These are phyloP conservation scores for Eupsilia transversa DNA, from an alignment of 2,888 invertebrate genomes.

Conservation along the genomic window DNA sequence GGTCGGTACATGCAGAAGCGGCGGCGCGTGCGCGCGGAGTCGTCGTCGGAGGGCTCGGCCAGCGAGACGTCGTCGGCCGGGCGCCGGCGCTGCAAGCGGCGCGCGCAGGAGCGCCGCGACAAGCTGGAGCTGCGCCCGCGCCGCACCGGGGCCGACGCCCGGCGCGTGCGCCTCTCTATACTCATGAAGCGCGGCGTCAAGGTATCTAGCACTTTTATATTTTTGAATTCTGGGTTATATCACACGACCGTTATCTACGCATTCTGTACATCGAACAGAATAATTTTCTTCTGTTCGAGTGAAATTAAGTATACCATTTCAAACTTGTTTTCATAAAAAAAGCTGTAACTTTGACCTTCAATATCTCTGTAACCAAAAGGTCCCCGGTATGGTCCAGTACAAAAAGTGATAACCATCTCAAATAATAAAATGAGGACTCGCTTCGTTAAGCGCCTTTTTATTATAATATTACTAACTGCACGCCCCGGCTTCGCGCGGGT, in stretches of 20 bases:
- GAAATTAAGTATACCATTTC: too few species aligned
- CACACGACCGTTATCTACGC: neutral
- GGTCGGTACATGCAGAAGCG: constrained; percentile 38
- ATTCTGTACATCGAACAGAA: neutral
- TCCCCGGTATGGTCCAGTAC: neutral
- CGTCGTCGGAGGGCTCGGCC: constrained; percentile 39
- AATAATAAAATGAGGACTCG: too few species aligned
- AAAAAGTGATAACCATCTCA: too few species aligned
- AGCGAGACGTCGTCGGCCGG: constrained; percentile 51
- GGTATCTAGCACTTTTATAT: neutral
- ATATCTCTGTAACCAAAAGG: neutral
- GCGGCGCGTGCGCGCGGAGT: constrained; percentile 27
- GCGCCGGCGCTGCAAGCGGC: constrained; percentile 50
- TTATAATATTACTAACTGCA: neutral
- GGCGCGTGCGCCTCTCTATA: constrained; percentile 79
- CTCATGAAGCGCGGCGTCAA: constrained; percentile 84
- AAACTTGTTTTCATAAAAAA: too few species aligned
- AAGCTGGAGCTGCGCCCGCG: constrained; percentile 32
- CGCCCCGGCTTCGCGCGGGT: too few species aligned
- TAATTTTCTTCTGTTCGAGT: too few species aligned
- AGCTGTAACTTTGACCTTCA: neutral
- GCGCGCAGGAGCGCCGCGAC: constrained; percentile 26
- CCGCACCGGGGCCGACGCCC: constrained; percentile 69
- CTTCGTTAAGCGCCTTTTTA: neutral
- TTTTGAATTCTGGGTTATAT: neutral